Base-by-base conservation (phyloP, 2,888 invertebrate species). In the Molanna angustata region DNA sequence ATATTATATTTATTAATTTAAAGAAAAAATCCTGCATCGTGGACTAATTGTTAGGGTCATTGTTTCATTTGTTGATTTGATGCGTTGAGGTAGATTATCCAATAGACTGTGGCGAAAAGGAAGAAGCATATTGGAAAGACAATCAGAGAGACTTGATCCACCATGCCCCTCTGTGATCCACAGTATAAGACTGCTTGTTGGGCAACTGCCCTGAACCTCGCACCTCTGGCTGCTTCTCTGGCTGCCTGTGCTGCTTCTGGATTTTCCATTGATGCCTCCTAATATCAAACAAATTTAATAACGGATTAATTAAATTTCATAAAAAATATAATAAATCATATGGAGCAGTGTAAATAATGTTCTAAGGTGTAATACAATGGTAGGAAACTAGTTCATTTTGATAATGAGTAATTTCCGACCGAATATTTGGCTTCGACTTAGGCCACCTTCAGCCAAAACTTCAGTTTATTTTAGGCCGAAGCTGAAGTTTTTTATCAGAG, bases 31-130 rank as follows among this genome's bases (percentile, higher is more conserved):
- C 55, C 49, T 17, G 43, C 33, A 32, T 54, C 52, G 49, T 49
- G 42, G 20, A 49, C 45, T 21, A 41, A 13, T 9, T 57, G 40
- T 51, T 22, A 19, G 57, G 62, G 63, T 63, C 62, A 63, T 59
- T 57, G 57, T 35, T 46, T 42, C 59, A 57, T 59, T 21, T 62
- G 58, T 54, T 61, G 59, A 37, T 62, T 61, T 21, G 82, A 80
- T 64, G 80, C 81, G 67, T 73, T 80, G 52, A 82, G 71, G 66
- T 83, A 83, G 52, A 79, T 76, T 59, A 80, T 78, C 82, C 82
- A 83, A 65, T 82, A 83, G 55, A 78, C 76, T 54, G 78, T 66
- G 37, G 79, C 72, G 63, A 83, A 83, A 2, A 81, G 70, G 27
- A 76, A 59, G 67, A 82, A 82, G 64, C 79, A 76, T 53, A 80